phyloP scores from a whole-genome alignment of 2,113 vertebrate genomes.

The Cervus canadensis region DNA sequence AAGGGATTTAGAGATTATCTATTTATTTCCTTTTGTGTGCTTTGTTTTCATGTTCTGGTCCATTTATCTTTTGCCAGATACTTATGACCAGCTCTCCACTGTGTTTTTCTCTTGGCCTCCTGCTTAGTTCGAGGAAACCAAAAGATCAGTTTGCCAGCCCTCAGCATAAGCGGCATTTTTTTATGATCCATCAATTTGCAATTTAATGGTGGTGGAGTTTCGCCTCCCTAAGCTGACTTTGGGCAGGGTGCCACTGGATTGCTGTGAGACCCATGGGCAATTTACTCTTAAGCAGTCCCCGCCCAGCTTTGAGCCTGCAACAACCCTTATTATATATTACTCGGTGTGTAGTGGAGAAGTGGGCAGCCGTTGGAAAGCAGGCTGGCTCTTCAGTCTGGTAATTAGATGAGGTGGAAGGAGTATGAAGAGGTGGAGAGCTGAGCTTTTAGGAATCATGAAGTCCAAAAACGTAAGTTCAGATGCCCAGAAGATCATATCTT shows the following conservation, averaged over 20 bases:
- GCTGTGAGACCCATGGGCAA: slow-evolving; percentile 32
- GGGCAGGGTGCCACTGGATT: slow-evolving; percentile 31
- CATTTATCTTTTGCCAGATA: not conserved
- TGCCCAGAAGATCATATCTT: not conserved
- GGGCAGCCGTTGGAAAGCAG: not conserved
- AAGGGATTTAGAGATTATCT: not conserved
- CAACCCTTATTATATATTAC: not conserved
- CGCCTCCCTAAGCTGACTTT: slow-evolving; percentile 38
- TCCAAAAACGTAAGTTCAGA: not conserved
- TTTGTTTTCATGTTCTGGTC: slow-evolving; percentile 37
- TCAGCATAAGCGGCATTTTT: slow-evolving; percentile 38
- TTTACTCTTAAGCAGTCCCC: not conserved
- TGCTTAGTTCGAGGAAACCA: slow-evolving; percentile 25
- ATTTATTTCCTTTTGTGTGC: not conserved
- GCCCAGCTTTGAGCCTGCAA: not conserved
- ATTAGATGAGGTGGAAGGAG: not conserved
- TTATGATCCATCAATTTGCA: slow-evolving; percentile 57
- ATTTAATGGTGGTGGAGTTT: slow-evolving; percentile 49
- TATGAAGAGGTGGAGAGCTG: not conserved
- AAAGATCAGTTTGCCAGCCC: slow-evolving; percentile 26
- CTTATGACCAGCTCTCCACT: slow-evolving; percentile 19
- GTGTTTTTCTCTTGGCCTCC: slow-evolving; percentile 42
- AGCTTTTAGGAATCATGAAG: not conserved
- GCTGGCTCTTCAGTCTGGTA: not conserved
- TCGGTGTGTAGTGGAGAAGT: not conserved